Evolutionary conservation across 2,888 invertebrate species (phyloP), one percentile per base, ranked within the genome.

Genomic region (Dioctria rufipes): DNA sequence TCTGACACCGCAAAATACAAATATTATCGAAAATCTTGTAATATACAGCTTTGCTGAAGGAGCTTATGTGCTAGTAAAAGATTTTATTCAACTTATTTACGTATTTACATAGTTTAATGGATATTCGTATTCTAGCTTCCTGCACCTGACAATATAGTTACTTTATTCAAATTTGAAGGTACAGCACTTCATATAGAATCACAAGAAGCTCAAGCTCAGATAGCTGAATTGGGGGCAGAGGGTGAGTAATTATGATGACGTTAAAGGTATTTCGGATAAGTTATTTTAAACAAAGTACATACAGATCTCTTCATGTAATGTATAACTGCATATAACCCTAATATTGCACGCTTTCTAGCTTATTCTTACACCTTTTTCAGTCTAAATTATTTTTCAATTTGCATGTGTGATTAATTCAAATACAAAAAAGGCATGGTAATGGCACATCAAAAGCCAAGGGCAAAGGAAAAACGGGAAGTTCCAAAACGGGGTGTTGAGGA

Each of bases 41-140:
- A 93, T 96, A 78, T 98, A 94, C 89, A 95, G 94, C 86, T 96
- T 94, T 88, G 94, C 93, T 82, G 91, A 92, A 82, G 91, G 91
- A 3, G 89, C 90, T 81, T 96, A 93, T 86, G 89, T 93, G 3
- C 85, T 88, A 0, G 88, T 86, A 84, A 90, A 81, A 39, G 4
- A 49, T 78, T 6, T 3, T 54, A n/a, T 4, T 3, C n/a, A n/a
- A n/a, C 25, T 25, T 25, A 25, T 2, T 25, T 25, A 25, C 25
- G 25, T 25, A 25, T 25, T 25, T 25, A 25, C 25, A 25, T 25
- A 25, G 25, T 25, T 25, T 11, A 8, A 63, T 69, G 46, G 8
- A 42, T 43, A 25, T 42, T n/a, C 9, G 37, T 65, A 3, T 66
- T 81, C 3, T 42, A 90, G 84, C 87, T 94, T 2, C 93, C 92